A percentile compares a stretch with the other conserved stretches of the same genome.
Evolutionary conservation across 30 jellyfish, hydroid and myxozoan species (phyloP).

Genomic region (Hydra vulgaris): DNA sequence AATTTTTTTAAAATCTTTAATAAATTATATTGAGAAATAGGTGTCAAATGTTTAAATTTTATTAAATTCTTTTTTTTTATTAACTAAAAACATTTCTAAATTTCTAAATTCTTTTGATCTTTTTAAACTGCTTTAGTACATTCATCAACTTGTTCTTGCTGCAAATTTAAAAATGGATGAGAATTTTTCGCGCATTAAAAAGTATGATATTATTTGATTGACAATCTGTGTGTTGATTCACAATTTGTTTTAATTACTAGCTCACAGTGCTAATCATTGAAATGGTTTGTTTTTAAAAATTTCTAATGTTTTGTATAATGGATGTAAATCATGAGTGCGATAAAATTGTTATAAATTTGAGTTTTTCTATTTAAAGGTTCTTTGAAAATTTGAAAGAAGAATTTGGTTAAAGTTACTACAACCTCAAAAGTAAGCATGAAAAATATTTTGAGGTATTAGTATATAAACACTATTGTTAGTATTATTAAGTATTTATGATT

Average conservation of each 20-base stretch:
- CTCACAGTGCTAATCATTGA: too few species aligned
- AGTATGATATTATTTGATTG: constrained; percentile 23
- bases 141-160: constrained; percentile 31
- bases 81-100: neutral
- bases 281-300: too few species aligned
- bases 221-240: too few species aligned
- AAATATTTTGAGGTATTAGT: too few species aligned
- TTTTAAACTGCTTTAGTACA: constrained; percentile 53
- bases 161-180: constrained; percentile 68
- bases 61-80: neutral
- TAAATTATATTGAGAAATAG: too few species aligned
- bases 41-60: too few species aligned
- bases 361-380: neutral
- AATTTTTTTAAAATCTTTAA: too few species aligned
- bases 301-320: too few species aligned
- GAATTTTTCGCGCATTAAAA: constrained; percentile 43
- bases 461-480: too few species aligned
- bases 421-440: neutral
- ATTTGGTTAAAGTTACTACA: neutral
- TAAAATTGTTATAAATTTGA: neutral
- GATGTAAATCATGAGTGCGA: neutral
- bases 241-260: too few species aligned
- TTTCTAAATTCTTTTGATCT: neutral
- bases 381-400: neutral
- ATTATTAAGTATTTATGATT: too few species aligned